Conservation (phyloP, 2,888 invertebrate species). For the Sphecodes monilicornis region DNA sequence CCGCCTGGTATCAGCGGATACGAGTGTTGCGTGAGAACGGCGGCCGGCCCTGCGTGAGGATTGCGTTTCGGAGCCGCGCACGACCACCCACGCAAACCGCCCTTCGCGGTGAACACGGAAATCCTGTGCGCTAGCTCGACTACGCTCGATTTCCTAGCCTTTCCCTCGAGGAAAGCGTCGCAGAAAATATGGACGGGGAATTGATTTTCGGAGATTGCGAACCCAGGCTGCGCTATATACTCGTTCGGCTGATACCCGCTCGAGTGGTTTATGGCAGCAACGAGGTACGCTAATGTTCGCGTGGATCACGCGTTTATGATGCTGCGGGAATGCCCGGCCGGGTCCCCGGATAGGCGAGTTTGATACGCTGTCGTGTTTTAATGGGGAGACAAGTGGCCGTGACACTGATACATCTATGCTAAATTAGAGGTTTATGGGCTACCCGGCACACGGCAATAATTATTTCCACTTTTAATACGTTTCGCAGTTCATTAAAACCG, state of each 20-base stretch:
- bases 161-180: background rate
- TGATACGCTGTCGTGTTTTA: background rate
- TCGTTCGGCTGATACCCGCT: background rate
- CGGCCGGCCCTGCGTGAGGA: constrained; percentile 46
- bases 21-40: constrained; percentile 48
- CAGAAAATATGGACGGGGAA: background rate
- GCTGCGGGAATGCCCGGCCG: background rate
- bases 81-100: background rate
- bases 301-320: background rate
- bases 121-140: background rate
- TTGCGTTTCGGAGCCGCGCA: constrained; percentile 36
- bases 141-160: background rate
- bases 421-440: background rate
- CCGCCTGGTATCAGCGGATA: constrained; percentile 53
- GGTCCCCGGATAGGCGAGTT: background rate
- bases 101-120: background rate
- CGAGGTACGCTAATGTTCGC: background rate
- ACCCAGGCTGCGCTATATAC: background rate
- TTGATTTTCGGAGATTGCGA: constrained; percentile 2
- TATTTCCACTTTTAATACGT: background rate
- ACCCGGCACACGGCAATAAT: background rate
- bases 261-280: background rate
- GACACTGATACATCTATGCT: constrained; percentile 1
- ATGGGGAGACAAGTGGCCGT: background rate
- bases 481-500: background rate